A percentile compares a stretch with the other conserved stretches of the same genome.
phyloP scores from a whole-genome alignment of 2,797 vertebrate genomes.

The Spizella passerina region DNA sequence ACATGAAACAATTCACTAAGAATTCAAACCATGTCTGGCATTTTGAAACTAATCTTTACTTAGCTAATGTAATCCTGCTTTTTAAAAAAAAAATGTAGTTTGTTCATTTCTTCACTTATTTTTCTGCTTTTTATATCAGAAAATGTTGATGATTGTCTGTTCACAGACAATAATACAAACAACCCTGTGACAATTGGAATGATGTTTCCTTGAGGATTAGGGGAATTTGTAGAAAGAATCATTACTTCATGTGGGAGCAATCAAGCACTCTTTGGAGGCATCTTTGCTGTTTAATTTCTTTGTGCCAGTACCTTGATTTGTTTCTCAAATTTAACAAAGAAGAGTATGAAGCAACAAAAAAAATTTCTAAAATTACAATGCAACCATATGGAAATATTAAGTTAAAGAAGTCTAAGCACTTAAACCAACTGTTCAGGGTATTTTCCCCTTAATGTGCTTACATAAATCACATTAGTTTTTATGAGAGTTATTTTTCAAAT shows the following conservation, averaged over 20 bases:
- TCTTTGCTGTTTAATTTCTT: constrained; percentile 48
- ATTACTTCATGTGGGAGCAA: constrained; percentile 26
- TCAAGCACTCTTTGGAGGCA: constrained; percentile 2
- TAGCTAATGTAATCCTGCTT: constrained; percentile 11
- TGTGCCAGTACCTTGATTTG: constrained; percentile 47
- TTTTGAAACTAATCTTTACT: constrained; percentile 37
- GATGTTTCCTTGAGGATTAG: constrained; percentile 17
- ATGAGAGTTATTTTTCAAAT: constrained; percentile 57
- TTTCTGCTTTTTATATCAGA: not conserved
- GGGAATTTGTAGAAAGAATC: constrained; percentile 5
- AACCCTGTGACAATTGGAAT: constrained; percentile 10
- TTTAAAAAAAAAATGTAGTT: not conserved
- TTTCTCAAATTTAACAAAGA: constrained; percentile 44
- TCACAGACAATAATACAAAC: not conserved
- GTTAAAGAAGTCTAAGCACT: constrained; percentile 42
- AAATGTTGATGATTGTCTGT: not conserved
- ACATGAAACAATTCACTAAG: not conserved
- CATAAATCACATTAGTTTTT: constrained; percentile 62
- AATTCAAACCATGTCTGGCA: constrained; percentile 23
- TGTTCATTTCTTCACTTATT: not conserved
- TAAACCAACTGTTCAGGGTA: constrained; percentile 56
- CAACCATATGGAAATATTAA: constrained; percentile 59
- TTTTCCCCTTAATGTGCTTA: constrained; percentile 54
- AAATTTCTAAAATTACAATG: constrained; percentile 43
- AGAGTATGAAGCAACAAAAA: not conserved